A percentile compares a stretch with the other conserved stretches of the same genome.
phyloP scores from a whole-genome alignment of 2,113 vertebrate species.

The Cyprinodon brontotheroides region DNA sequence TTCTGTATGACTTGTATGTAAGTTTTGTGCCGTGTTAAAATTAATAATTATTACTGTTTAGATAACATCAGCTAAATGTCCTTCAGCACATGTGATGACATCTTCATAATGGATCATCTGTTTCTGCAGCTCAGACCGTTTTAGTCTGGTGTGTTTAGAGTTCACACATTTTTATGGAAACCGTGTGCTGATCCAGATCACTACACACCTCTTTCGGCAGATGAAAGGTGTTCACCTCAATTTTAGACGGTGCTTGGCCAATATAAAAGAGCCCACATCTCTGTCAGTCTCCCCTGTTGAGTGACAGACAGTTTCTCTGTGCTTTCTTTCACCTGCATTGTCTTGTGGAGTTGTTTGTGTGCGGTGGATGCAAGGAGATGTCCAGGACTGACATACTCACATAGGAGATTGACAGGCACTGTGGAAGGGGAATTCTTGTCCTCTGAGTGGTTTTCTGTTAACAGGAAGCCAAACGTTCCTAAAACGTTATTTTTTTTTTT shows the following conservation, averaged over 20 bases:
- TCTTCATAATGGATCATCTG: slow-evolving; percentile 35
- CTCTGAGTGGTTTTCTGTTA: slow-evolving; percentile 23
- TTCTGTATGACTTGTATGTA: too few relatives aligned
- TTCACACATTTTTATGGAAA: slow-evolving; percentile 64
- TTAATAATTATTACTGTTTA: too few relatives aligned
- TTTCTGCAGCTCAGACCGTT: slow-evolving; percentile 45
- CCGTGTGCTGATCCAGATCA: slow-evolving; percentile 57
- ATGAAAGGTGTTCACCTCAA: slow-evolving; percentile 75
- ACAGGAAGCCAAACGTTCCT: slow-evolving; percentile 10
- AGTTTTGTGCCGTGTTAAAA: too few relatives aligned
- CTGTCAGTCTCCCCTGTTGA: slow-evolving; percentile 44
- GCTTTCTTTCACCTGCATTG: slow-evolving; percentile 26
- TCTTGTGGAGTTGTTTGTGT: slow-evolving; percentile 53
- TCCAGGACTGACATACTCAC: slow-evolving; percentile 16
- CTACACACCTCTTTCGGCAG: slow-evolving; percentile 43
- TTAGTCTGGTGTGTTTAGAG: slow-evolving; percentile 26
- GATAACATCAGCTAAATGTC: too few relatives aligned
- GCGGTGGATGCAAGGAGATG: slow-evolving; percentile 43
- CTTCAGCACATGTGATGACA: background rate
- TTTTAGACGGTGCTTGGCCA: slow-evolving; percentile 52
- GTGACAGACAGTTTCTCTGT: slow-evolving; percentile 50
- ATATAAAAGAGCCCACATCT: slow-evolving; percentile 39
- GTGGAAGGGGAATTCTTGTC: background rate
- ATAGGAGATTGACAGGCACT: background rate
- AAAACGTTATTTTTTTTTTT: slow-evolving; percentile 19